Percentiles rank a stretch among this genome's conserved stretches.
These are phyloP conservation scores for Psammodynastes pulverulentus DNA, from an alignment of 2,113 vertebrate genomes.

Conservation along the genomic window DNA sequence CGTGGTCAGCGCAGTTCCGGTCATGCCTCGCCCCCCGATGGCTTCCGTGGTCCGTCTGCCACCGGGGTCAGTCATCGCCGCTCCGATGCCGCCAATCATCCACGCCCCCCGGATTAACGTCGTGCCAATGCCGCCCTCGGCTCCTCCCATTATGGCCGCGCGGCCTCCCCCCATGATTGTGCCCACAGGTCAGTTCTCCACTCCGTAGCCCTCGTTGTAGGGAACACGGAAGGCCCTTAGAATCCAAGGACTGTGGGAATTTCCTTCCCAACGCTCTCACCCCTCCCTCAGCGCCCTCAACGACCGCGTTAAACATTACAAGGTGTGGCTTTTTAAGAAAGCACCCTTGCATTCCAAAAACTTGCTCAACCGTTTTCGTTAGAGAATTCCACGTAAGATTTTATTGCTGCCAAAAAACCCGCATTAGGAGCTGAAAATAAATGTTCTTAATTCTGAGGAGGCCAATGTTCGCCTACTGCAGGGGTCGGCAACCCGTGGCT, in stretches of 20 bases:
- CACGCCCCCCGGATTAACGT: conserved; percentile 91
- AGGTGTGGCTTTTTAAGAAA: neutral
- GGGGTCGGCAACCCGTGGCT: no score
- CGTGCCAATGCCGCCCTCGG: conserved; percentile 90
- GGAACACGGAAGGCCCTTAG: neutral
- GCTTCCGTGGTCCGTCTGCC: conserved; percentile 86
- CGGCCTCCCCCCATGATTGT: conserved; percentile 96
- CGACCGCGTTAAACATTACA: no score
- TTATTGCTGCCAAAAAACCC: neutral
- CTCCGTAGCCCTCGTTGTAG: neutral
- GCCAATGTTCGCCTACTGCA: neutral
- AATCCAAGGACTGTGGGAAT: neutral
- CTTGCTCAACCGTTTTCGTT: neutral
- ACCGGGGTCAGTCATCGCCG: conserved; percentile 83
- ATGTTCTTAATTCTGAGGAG: neutral
- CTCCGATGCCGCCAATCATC: conserved; percentile 90
- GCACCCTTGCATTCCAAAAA: neutral
- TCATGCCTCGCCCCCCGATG: conserved; percentile 89
- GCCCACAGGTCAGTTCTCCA: conserved; percentile 78
- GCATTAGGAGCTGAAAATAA: neutral
- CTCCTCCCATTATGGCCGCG: conserved; percentile 89
- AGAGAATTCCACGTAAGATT: neutral
- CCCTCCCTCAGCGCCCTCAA: neutral
- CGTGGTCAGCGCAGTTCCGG: conserved; percentile 88
- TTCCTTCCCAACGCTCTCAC: neutral